Conservation (phyloP, 53 echinoderm and acorn worm genomes). For the Paracentrotus lividus region DNA sequence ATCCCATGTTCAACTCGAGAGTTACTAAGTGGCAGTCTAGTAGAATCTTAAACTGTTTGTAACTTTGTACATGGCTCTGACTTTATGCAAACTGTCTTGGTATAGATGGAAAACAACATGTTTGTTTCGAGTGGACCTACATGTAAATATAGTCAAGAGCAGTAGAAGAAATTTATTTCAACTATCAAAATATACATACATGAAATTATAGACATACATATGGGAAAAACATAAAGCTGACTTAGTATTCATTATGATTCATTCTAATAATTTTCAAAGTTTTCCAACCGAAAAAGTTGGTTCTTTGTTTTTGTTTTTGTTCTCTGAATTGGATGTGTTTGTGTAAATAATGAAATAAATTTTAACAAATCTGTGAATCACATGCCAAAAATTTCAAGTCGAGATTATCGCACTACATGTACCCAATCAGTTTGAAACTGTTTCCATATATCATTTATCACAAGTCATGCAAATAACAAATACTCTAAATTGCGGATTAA, state of each 20-base stretch:
- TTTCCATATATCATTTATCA: conserved; percentile 49
- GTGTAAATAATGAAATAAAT: background rate
- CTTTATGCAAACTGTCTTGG: background rate
- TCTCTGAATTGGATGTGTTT: background rate
- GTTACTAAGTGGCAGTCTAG: background rate
- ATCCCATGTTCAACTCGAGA: background rate
- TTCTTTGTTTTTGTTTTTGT: background rate
- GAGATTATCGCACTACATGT: background rate
- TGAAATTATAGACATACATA: background rate
- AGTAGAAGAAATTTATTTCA: background rate
- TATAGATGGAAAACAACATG: background rate
- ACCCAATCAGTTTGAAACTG: conserved; percentile 25
- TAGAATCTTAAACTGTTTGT: background rate
- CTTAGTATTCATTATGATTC: background rate
- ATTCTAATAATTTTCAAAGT: background rate
- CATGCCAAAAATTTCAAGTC: background rate
- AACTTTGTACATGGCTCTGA: background rate
- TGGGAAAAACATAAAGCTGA: background rate
- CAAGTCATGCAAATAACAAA: conserved; percentile 30
- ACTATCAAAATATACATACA: background rate
- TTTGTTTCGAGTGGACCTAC: background rate
- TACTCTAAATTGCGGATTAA: conserved; percentile 7
- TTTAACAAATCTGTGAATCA: background rate
- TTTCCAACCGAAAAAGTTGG: no score
- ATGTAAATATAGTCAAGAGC: background rate